Evolutionary conservation across 2,888 invertebrate genomes (phyloP).

Genomic region (Drosophila meridionalis): DNA sequence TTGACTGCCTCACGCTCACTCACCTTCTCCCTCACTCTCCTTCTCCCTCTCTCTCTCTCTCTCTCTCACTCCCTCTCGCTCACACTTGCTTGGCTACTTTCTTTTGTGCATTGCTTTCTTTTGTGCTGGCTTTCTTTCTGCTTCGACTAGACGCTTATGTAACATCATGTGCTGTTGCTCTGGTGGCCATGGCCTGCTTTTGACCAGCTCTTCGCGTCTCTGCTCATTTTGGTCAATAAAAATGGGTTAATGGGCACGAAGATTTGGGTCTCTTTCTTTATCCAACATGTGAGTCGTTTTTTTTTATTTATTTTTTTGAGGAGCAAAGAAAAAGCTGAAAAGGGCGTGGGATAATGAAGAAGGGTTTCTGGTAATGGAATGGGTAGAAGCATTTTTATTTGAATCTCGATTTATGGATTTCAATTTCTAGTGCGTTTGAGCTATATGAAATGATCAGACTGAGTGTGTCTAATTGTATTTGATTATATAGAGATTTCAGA

Average conservation of each 20-base stretch:
- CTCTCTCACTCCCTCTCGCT: not conserved
- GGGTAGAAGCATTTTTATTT: not conserved
- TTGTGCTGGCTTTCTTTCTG: slow-evolving; percentile 40
- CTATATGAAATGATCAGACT: not conserved
- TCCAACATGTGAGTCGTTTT: not conserved
- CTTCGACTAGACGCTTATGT: slow-evolving; percentile 48
- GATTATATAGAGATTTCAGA: too few species aligned
- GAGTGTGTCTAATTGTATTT: too few species aligned
- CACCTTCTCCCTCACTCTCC: not conserved
- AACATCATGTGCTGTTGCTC: slow-evolving; percentile 28
- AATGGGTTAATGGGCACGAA: slow-evolving; percentile 71
- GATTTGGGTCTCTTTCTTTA: slow-evolving; percentile 21
- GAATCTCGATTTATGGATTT: not conserved
- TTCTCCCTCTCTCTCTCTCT: not conserved
- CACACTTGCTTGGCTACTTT: slow-evolving; percentile 35
- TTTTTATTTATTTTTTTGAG: not conserved
- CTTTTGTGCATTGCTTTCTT: slow-evolving; percentile 56
- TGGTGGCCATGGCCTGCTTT: slow-evolving; percentile 70
- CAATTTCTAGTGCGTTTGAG: not conserved
- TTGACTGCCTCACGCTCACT: slow-evolving; percentile 2
- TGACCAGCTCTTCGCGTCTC: slow-evolving; percentile 41
- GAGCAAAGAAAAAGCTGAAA: not conserved
- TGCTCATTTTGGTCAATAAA: slow-evolving; percentile 52
- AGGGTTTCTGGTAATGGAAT: not conserved
- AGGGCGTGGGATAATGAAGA: not conserved